phyloP scores from a whole-genome alignment of 2,797 vertebrate genomes.

The Coccyzus lansbergi region DNA sequence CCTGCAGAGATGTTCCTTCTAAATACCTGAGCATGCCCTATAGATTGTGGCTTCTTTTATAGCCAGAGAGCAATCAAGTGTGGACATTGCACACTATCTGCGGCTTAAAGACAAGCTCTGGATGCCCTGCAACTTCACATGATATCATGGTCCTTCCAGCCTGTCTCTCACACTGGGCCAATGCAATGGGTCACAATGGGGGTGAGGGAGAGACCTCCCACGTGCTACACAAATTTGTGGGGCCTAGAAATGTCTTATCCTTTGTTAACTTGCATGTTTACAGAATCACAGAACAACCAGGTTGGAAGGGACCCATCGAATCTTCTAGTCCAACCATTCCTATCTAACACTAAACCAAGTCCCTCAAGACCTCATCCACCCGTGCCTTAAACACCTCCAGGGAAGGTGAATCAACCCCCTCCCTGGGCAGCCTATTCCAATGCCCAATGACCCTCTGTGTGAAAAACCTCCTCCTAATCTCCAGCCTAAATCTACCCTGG shows the following conservation, averaged over 20 bases:
- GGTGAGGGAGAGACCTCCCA: rapidly evolving
- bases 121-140: rapidly evolving
- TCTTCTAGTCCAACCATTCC: too few relatives aligned
- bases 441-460: too few relatives aligned
- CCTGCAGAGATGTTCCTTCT: neutral
- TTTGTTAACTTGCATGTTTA: neutral
- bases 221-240: rapidly evolving
- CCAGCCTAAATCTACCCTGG: too few relatives aligned
- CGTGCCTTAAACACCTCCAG: too few relatives aligned
- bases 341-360: too few relatives aligned
- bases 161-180: neutral
- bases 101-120: neutral
- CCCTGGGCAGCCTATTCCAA: too few relatives aligned
- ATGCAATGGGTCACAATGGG: rapidly evolving
- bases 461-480: too few relatives aligned
- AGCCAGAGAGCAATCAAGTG: neutral
- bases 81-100: neutral
- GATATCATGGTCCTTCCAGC: neutral
- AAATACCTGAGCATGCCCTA: neutral
- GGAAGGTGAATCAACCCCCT: too few relatives aligned
- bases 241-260: neutral
- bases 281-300: too few relatives aligned
- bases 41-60: neutral
- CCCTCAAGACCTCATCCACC: too few relatives aligned
- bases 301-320: too few relatives aligned